A percentile compares a stretch with the other conserved stretches of the same genome.
Evolutionary conservation across 2,113 vertebrate genomes (phyloP).

Genomic region (Calidris pygmaea): DNA sequence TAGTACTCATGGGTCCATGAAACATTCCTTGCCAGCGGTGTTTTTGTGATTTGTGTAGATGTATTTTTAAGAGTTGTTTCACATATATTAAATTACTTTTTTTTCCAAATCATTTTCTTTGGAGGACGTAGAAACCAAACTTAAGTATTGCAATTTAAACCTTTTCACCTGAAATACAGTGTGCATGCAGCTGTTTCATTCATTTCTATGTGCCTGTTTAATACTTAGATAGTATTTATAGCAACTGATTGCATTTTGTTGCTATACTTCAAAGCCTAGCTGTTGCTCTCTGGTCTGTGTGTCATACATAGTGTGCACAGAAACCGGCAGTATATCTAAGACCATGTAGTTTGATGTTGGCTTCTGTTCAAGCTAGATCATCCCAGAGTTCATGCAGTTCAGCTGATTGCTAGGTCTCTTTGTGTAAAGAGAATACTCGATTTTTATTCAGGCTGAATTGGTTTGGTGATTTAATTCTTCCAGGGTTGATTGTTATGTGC

Average conservation of each 20-base stretch:
- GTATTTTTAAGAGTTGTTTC: neutral
- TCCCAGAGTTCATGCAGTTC: neutral
- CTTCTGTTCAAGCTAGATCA: neutral
- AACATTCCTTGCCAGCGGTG: neutral
- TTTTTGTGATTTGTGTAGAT: neutral
- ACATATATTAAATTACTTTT: neutral
- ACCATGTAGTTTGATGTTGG: neutral
- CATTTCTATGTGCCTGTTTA: neutral
- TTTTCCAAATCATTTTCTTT: neutral
- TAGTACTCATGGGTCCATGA: neutral
- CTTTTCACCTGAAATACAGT: neutral
- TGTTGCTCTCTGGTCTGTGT: neutral
- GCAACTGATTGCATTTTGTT: neutral
- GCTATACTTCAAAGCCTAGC: neutral
- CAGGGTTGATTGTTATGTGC: rapidly evolving
- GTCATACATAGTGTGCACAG: neutral
- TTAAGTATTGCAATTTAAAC: neutral
- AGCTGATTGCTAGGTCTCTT: neutral
- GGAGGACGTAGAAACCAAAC: neutral
- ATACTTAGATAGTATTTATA: neutral
- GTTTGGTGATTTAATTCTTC: neutral
- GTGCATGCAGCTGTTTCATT: neutral
- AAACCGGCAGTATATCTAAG: rapidly evolving
- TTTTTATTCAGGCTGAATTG: neutral
- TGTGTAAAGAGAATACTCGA: neutral